These are phyloP conservation scores for Desmodus rotundus DNA, from an alignment of 2,113 vertebrate species.

Conservation along the genomic window DNA sequence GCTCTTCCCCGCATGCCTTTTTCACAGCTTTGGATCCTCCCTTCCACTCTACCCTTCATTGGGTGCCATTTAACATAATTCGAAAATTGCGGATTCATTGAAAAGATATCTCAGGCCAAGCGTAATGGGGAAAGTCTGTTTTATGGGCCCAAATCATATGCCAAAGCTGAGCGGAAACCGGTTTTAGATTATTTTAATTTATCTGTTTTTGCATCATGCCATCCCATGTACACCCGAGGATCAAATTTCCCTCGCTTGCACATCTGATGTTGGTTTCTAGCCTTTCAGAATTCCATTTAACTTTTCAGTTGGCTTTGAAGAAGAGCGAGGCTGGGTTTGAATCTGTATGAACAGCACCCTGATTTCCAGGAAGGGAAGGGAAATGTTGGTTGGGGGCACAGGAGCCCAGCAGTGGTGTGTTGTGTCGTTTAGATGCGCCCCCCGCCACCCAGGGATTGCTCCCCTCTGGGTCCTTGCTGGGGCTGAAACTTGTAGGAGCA, in stretches of 20 bases:
- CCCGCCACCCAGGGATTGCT: neutral
- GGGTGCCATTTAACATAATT: neutral
- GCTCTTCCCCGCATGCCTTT: neutral
- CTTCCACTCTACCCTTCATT: neutral
- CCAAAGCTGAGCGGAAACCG: neutral
- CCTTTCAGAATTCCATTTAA: neutral
- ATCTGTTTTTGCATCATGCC: neutral
- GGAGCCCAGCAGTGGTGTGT: neutral
- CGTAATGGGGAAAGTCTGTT: neutral
- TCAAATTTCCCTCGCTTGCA: neutral
- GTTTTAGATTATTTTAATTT: neutral
- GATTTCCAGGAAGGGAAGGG: neutral
- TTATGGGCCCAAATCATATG: neutral
- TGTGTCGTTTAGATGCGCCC: neutral
- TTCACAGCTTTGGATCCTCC: neutral
- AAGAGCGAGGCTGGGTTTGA: neutral
- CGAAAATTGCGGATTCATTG: slow-evolving; percentile 25
- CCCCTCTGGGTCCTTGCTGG: neutral
- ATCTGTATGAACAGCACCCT: no score
- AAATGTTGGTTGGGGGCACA: neutral
- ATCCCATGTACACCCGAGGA: neutral
- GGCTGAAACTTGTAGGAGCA: neutral
- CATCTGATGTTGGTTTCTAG: neutral
- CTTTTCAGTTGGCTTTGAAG: neutral
- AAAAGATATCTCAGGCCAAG: neutral